phyloP scores from a whole-genome alignment of 1,140 invertebrate species.

The Gryon sp. region DNA sequence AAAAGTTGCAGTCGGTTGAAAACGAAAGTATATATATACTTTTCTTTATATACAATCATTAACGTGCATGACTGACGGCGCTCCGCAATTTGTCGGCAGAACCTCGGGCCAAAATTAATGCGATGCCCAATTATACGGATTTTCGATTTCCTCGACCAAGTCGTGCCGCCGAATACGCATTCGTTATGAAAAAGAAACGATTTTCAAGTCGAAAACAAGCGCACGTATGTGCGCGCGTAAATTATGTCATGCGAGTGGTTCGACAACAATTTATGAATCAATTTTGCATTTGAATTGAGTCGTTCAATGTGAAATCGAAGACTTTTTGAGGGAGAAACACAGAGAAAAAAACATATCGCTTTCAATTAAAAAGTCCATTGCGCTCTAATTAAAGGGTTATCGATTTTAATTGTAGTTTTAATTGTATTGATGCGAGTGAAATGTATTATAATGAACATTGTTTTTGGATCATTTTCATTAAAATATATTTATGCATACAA shows the following conservation, averaged over 20 bases:
- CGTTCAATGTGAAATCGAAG: background rate
- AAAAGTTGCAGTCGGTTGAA: constrained; percentile 45
- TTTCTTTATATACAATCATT: constrained; percentile 36
- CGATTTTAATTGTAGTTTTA: no score
- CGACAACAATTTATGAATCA: constrained; percentile 3
- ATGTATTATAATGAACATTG: no score
- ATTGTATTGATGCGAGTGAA: no score
- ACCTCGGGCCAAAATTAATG: constrained; percentile 47
- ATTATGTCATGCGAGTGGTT: constrained; percentile 14
- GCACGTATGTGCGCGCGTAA: background rate
- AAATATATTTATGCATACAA: no score
- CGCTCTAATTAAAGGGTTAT: no score
- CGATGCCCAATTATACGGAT: constrained; percentile 36
- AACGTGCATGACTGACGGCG: constrained; percentile 43
- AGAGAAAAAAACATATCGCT: no score
- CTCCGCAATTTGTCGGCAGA: constrained; percentile 35
- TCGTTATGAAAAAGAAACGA: constrained; percentile 17
- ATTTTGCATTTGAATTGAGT: constrained; percentile 14
- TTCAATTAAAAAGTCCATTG: no score
- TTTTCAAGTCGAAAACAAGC: constrained; percentile 4
- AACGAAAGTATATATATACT: constrained; percentile 58
- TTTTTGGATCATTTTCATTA: no score
- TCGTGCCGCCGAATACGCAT: constrained; percentile 12
- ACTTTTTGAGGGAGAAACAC: no score
- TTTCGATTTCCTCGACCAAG: constrained; percentile 19